Evolutionary conservation across 2,888 invertebrate species (phyloP), one percentile per base, ranked within the genome.

Genomic region (Platycheirus albimanus): DNA sequence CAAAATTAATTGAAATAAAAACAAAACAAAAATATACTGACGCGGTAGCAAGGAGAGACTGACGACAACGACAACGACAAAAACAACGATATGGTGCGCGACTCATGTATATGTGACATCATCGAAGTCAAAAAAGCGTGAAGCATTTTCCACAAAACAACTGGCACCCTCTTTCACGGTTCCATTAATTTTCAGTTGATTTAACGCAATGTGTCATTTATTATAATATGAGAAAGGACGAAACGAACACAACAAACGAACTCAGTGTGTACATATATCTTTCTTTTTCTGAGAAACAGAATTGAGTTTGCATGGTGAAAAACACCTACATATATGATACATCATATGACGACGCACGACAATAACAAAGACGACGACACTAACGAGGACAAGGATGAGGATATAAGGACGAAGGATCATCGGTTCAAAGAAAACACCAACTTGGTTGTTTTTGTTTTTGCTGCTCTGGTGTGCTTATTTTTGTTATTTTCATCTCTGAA

Each of bases 101-200:
- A 41, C 33, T 20, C 41, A 36, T 52, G 8, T 11, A 33, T 61
- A 45, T 61, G 70, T 58, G 76, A 52, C 77, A 77, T 77, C 69
- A 74, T 72, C 83, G 67, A 69, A 72, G 72, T 67, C 66, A 67
- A 74, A 72, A 72, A 78, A 78, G 61, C 69, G 72, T 78, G 56
- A 72, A 58, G 63, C 72, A 74, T 78, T 51, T 78, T 72, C 49
- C 52, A 63, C 72, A 64, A 63, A 77, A 77, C 77, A 77, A 83
- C 77, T 72, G 72, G 67, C 67, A 67, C 67, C 83, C 83, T 64
- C 63, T 63, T 72, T 74, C 72, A 69, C 67, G 54, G 63, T 78
- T 83, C 78, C 83, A 83, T 83, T 83, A 83, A 83, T 69, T 83
- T 83, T 83, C 72, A 78, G 56, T 74, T 83, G 78, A 83, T 83